A percentile compares a stretch with the other conserved stretches of the same genome.
phyloP scores from a whole-genome alignment of 2,888 invertebrate species.

The Amblyjoppa fuscipennis region DNA sequence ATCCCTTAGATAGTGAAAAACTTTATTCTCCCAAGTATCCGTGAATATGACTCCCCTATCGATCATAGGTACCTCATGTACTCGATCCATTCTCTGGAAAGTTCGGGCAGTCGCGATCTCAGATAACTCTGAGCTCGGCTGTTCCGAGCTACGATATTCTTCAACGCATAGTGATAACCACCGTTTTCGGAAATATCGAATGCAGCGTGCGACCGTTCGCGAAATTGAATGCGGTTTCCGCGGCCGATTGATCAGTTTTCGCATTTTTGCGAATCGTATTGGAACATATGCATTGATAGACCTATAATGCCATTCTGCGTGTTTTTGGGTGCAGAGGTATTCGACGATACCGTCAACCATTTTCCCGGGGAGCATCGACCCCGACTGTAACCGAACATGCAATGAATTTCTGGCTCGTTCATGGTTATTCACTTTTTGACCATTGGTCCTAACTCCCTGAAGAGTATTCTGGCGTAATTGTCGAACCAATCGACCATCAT shows the following conservation, averaged over 20 bases:
- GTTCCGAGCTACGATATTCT: slow-evolving; percentile 82
- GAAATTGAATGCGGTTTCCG: slow-evolving; percentile 79
- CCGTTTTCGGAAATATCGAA: slow-evolving; percentile 86
- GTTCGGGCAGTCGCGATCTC: slow-evolving; percentile 85
- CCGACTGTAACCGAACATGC: slow-evolving; percentile 86
- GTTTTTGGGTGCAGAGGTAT: slow-evolving; percentile 89
- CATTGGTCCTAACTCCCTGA: slow-evolving; percentile 88
- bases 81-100: slow-evolving; percentile 87
- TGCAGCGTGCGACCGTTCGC: slow-evolving; percentile 85
- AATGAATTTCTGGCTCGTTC: slow-evolving; percentile 90
- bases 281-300: slow-evolving; percentile 61
- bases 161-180: slow-evolving; percentile 86
- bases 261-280: slow-evolving; percentile 68
- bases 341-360: slow-evolving; percentile 87
- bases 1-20: slow-evolving; percentile 68
- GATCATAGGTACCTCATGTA: slow-evolving; percentile 72
- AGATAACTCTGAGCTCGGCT: slow-evolving; percentile 84
- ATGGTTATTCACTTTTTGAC: slow-evolving; percentile 91
- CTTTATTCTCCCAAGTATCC: neutral
- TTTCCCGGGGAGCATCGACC: slow-evolving; percentile 71
- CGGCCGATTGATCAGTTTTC: slow-evolving; percentile 62
- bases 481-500: slow-evolving; percentile 88
- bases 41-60: neutral
- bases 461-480: slow-evolving; percentile 88
- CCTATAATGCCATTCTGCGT: slow-evolving; percentile 86